Conservation (phyloP, 2,888 invertebrate species). For the Caenorhabditis plicata region DNA sequence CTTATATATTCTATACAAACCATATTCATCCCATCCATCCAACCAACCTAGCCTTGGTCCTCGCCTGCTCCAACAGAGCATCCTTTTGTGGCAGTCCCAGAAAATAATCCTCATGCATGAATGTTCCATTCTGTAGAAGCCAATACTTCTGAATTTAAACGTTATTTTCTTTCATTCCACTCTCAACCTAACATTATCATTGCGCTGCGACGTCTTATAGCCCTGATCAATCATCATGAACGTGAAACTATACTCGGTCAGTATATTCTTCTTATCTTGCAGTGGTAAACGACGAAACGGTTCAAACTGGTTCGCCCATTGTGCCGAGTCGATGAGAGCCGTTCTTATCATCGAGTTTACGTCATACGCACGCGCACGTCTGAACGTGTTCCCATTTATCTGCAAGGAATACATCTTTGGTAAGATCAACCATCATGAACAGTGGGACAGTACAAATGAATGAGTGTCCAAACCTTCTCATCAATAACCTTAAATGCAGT, state of each 20-base stretch:
- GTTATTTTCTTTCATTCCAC: background rate
- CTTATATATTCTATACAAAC: no score
- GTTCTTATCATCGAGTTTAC: constrained; percentile 46
- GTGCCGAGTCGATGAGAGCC: constrained; percentile 35
- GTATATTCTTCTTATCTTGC: constrained; percentile 34
- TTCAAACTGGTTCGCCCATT: constrained; percentile 47
- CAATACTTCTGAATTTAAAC: constrained; percentile 29
- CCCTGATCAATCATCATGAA: constrained; percentile 52
- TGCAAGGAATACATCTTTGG: no score
- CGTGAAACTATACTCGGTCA: constrained; percentile 44
- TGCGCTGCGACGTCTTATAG: constrained; percentile 26
- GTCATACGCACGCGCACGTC: constrained; percentile 44
- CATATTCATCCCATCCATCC: no score
- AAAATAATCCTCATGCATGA: constrained; percentile 41
- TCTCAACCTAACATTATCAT: constrained; percentile 3
- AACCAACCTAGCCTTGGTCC: constrained; percentile 40
- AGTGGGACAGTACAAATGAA: no score
- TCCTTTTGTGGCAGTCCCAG: constrained; percentile 37
- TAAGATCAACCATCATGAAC: constrained; percentile 1
- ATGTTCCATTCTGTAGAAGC: constrained; percentile 44
- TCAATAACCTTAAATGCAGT: constrained; percentile 18
- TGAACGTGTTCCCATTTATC: constrained; percentile 23
- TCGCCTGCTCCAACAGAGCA: constrained; percentile 17
- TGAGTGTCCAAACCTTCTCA: constrained; percentile 21
- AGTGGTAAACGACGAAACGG: constrained; percentile 22